These are phyloP conservation scores for Mustelus asterias DNA, from an alignment of 2,113 vertebrate species.

Conservation along the genomic window DNA sequence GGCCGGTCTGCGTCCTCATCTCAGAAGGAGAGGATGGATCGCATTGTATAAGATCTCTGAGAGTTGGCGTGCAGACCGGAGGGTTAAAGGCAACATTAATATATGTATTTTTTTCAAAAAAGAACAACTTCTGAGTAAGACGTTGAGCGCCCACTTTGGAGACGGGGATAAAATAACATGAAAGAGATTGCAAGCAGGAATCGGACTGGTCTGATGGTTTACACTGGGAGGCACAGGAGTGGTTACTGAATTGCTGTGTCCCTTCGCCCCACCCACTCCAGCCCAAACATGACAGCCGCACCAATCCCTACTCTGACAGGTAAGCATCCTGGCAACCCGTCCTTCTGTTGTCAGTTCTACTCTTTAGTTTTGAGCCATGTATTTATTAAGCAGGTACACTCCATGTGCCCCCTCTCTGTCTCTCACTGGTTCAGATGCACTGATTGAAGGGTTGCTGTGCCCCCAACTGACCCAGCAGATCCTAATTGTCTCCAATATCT, in stretches of 20 bases:
- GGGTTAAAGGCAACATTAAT: neutral
- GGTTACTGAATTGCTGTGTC: neutral
- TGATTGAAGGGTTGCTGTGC: neutral
- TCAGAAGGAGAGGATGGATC: neutral
- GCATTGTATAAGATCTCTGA: neutral
- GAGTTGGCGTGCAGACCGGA: neutral
- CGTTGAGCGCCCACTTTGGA: neutral
- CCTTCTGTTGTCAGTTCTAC: neutral
- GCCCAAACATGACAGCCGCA: neutral
- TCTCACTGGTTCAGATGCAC: neutral
- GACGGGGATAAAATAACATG: neutral
- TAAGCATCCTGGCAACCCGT: neutral
- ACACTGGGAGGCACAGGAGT: neutral
- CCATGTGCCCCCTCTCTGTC: neutral
- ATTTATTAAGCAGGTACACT: neutral
- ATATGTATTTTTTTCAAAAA: neutral
- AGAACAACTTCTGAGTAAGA: neutral
- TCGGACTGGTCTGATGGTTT: neutral
- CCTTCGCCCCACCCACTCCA: neutral
- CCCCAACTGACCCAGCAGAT: too few species aligned
- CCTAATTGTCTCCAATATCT: neutral
- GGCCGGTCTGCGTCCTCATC: neutral
- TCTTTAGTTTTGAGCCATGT: too few species aligned
- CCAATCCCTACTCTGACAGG: neutral
- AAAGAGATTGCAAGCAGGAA: neutral